Evolutionary conservation across 2,888 invertebrate species (phyloP), one percentile per base, ranked within the genome.

Genomic region (Metopia argyrocephala): DNA sequence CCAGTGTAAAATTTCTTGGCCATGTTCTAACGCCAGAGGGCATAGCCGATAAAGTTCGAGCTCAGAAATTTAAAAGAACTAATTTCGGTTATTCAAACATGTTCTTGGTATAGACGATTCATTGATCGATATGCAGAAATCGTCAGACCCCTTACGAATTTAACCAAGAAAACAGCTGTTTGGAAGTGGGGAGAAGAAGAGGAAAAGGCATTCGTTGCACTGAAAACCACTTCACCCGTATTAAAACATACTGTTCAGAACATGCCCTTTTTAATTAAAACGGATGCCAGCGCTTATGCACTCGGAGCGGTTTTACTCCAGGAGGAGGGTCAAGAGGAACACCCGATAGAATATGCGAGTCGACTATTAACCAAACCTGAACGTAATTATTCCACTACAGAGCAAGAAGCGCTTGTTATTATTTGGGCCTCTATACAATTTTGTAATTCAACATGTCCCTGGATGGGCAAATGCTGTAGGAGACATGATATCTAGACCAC

Each of bases 381-480:
- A n/a, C n/a, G n/a, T n/a, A n/a, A n/a, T n/a, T n/a, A n/a, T n/a
- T n/a, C n/a, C n/a, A n/a, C n/a, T n/a, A n/a, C n/a, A n/a, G n/a
- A n/a, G 90, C 90, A 5, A 76, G 91, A 56, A 82, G 92, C 0
- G 89, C 88, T 0, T 78, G 91, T 27, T 92, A 91, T 91, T 89
- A 88, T 0, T 54, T 91, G 3, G 80, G 65, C 89, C 90, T 78
- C 83, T 85, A 2, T 91, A 86, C 74, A 86, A 91, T 27, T 82
- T 91, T 6, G 79, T 85, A 0, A 86, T 91, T 2, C 82, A 85
- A 12, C 91, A 91, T 76, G 83, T 85, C 0, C 89, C 87, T 0
- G 91, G 91, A 1, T 86, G 83, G 45, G 76, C 23, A 0, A 70
- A 76, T 25, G 50, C 71, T 2, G 57, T 65, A 2, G 50, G 18